Evolutionary conservation across 2,797 vertebrate species (phyloP).

Genomic region (Protosalanx chinensis): DNA sequence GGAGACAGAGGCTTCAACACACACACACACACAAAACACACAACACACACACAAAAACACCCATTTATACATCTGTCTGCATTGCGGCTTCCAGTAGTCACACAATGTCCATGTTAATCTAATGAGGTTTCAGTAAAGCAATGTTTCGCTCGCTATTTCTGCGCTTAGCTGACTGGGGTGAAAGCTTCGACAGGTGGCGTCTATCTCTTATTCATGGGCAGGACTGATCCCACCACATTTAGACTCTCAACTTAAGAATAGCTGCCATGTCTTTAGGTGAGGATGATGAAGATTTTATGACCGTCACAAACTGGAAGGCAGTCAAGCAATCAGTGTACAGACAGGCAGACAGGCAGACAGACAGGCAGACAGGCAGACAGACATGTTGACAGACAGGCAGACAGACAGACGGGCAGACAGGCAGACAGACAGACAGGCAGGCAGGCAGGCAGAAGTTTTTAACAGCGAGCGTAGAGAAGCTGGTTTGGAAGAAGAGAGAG

Average conservation of each 20-base stretch:
- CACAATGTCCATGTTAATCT: not conserved
- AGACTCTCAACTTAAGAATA: slow-evolving; percentile 11
- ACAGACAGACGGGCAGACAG: too few relatives aligned
- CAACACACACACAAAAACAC: not conserved
- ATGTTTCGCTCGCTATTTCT: slow-evolving; percentile 1
- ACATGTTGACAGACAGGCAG: too few relatives aligned
- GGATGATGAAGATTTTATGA: slow-evolving; percentile 16
- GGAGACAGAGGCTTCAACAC: not conserved
- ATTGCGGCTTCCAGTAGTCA: not conserved
- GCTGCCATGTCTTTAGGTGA: slow-evolving; percentile 9
- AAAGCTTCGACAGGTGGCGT: slow-evolving; percentile 27
- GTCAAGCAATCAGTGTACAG: too few relatives aligned
- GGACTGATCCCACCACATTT: slow-evolving; percentile 22
- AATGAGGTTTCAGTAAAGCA: not conserved
- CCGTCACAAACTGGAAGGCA: not conserved
- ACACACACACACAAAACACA: not conserved
- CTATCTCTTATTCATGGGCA: slow-evolving; percentile 27
- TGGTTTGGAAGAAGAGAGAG: too few relatives aligned
- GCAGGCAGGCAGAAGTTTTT: too few relatives aligned
- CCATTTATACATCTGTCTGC: not conserved
- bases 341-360: too few relatives aligned
- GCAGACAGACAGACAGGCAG: too few relatives aligned
- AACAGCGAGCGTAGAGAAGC: too few relatives aligned
- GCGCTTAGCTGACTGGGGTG: slow-evolving; percentile 1
- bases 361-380: too few relatives aligned